phyloP scores from a whole-genome alignment of 2,797 vertebrate genomes.

The Limnodromus scolopaceus region DNA sequence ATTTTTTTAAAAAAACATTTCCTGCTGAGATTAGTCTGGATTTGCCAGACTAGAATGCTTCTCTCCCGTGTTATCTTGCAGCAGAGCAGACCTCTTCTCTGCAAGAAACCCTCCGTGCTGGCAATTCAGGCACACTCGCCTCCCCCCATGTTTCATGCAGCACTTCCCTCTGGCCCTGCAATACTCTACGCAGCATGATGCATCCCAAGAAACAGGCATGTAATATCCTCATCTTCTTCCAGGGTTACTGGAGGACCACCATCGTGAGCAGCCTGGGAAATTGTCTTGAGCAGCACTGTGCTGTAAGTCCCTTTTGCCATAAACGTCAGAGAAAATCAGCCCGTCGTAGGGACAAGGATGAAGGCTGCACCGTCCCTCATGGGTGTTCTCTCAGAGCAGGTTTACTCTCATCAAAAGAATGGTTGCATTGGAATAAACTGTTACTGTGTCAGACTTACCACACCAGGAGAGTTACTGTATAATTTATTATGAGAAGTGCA shows the following conservation, averaged over 20 bases:
- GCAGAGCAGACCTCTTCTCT: not conserved
- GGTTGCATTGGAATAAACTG: not conserved
- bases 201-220: not conserved
- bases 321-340: not conserved
- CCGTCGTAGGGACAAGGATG: rapidly evolving
- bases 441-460: not conserved
- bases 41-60: not conserved
- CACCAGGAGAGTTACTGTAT: not conserved
- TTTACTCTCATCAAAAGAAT: not conserved
- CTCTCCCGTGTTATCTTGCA: not conserved
- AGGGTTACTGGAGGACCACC: not conserved
- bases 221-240: not conserved
- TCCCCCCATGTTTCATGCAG: not conserved
- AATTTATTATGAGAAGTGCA: not conserved
- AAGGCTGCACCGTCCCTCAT: not conserved
- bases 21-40: rapidly evolving
- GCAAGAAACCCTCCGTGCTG: not conserved
- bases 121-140: rapidly evolving
- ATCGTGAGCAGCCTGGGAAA: not conserved
- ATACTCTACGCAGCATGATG: not conserved
- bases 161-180: not conserved
- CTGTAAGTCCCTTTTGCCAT: not conserved
- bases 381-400: not conserved
- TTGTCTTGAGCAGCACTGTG: not conserved
- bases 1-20: not conserved